Base-by-base conservation (phyloP, 1,140 invertebrate genomes). In the Globodera ellingtonae region DNA sequence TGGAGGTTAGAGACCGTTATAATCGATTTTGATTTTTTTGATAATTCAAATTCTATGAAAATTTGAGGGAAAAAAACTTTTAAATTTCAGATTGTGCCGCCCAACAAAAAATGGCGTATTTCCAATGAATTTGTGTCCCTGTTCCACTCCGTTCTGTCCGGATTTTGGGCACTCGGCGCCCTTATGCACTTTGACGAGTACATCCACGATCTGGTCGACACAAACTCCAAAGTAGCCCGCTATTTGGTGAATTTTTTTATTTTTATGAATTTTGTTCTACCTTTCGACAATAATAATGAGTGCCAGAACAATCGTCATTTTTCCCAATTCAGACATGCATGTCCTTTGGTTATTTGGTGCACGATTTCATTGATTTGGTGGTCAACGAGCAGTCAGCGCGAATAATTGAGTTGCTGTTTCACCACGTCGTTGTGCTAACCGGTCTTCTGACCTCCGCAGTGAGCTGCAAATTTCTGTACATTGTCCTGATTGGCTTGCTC, bases 101-200 rank as follows among this genome's bases (percentile, higher is more conserved):
- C 86, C 1, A 88, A 88, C 79, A 88, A 89, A 56, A 88, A 88
- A 73, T 88, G 87, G 87, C 78, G 87, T 35, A 88, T 89, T 47
- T 89, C 86, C 3, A 88, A 88, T 75, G 87, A 88, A 66, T 75
- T 77, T 56, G 86, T 89, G 7, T 88, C 87, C 1, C 59, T 88
- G n/a, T 81, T 88, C 44, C 87, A 88, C 69, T 88, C 88, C 9
- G 85, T 87, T 35, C 72, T 88, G 5, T 87, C 86, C n/a, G 84
- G 85, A 44, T 50, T 85, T 10, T 87, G 85, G 86, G 86, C 84
- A 7, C 62, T 86, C 0, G 82, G 80, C 72, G 80, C n/a, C 72
- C 59, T 56, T 21, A 71, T 46, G 47, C 44, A 82, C 44, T 44
- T 56, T 44, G 46, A 84, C 35, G 18, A 15, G 15, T 75, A 47